Evolutionary conservation across 2,113 vertebrate genomes (phyloP).

Genomic region (Lagopus leucura): DNA sequence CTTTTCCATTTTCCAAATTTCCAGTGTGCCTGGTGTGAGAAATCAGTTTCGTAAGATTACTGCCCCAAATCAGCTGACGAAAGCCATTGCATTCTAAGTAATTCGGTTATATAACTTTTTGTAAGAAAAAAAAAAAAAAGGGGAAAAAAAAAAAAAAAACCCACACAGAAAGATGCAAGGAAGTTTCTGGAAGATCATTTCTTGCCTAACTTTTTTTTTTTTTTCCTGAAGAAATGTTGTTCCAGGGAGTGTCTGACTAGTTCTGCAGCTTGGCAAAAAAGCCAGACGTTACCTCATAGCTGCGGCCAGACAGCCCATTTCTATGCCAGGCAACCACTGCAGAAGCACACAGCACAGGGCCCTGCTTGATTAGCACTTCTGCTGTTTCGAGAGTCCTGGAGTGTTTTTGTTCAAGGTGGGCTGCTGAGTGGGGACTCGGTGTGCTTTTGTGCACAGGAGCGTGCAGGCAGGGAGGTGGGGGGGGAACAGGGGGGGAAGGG

Average conservation of each 20-base stretch:
- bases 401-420: constrained; percentile 77
- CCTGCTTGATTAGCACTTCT: constrained; percentile 77
- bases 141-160: background rate
- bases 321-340: constrained; percentile 79
- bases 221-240: constrained; percentile 76
- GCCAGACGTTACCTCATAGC: constrained; percentile 83
- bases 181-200: constrained; percentile 74
- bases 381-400: constrained; percentile 73
- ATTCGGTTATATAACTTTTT: constrained; percentile 60
- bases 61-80: constrained; percentile 61
- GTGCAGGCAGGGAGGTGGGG: background rate
- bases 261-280: constrained; percentile 83
- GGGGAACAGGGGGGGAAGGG: background rate
- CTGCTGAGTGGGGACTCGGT: constrained; percentile 66
- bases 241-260: constrained; percentile 80
- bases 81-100: constrained; percentile 62
- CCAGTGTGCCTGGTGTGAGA: constrained; percentile 45
- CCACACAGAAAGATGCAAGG: constrained; percentile 44
- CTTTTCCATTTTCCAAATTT: constrained; percentile 44
- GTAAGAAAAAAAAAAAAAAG: too few species aligned
- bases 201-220: constrained; percentile 62
- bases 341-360: constrained; percentile 71
- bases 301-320: constrained; percentile 80
- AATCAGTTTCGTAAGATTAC: constrained; percentile 56
- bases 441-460: constrained; percentile 64